phyloP scores from a whole-genome alignment of 1,140 invertebrate genomes.

The Philopotamus ludificatus region DNA sequence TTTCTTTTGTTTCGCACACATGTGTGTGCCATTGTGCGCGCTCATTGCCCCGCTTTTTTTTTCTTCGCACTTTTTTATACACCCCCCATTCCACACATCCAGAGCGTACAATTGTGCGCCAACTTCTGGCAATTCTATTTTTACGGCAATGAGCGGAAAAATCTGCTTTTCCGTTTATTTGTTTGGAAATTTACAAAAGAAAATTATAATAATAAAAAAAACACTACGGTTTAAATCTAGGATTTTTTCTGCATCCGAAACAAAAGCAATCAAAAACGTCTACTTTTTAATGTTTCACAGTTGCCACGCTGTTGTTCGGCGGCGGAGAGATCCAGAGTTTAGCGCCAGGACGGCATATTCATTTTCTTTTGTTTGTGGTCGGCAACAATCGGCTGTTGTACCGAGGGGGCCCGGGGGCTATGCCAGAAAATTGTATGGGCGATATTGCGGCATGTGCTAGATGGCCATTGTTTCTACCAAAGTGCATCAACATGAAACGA shows the following conservation, averaged over 20 bases:
- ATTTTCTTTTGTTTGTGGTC: conserved; percentile 27
- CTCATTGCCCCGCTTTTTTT: not conserved
- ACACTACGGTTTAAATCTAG: too few species aligned
- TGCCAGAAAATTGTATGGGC: conserved; percentile 11
- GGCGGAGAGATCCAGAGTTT: not conserved
- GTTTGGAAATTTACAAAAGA: too few species aligned
- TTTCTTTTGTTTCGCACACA: conserved; percentile 31
- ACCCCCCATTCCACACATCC: not conserved
- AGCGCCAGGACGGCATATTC: not conserved
- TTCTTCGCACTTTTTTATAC: not conserved
- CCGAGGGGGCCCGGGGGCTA: conserved; percentile 3
- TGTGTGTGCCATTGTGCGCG: not conserved
- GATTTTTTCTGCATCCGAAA: too few species aligned
- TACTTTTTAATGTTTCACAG: too few species aligned
- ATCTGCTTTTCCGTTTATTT: too few species aligned
- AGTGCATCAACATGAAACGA: conserved; percentile 27
- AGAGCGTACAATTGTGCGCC: not conserved
- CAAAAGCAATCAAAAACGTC: too few species aligned
- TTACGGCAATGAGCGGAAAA: too few species aligned
- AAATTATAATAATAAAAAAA: too few species aligned
- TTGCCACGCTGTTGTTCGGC: not conserved
- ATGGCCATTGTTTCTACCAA: conserved; percentile 15
- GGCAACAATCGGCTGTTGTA: conserved; percentile 6
- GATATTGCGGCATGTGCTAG: conserved; percentile 7
- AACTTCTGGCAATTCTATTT: not conserved